A percentile compares a stretch with the other conserved stretches of the same genome.
Evolutionary conservation across 2,888 invertebrate species (phyloP).

Genomic region (Drosophila limbata): DNA sequence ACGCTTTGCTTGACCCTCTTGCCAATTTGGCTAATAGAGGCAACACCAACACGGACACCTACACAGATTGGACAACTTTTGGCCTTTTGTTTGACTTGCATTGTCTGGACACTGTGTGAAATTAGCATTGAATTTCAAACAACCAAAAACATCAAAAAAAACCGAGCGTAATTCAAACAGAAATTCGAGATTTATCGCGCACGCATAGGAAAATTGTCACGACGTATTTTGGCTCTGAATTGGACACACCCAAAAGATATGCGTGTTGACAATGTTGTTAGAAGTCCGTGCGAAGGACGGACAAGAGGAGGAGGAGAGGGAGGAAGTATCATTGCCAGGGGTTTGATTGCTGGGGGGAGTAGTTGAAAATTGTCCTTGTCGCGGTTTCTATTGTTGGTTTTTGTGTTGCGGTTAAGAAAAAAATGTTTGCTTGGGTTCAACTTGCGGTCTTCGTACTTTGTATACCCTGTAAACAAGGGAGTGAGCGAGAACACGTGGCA

Average conservation of each 20-base stretch:
- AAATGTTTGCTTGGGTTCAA: conserved; percentile 42
- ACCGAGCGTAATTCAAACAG: conserved; percentile 32
- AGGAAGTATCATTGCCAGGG: neutral
- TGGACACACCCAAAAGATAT: conserved; percentile 54
- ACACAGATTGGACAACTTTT: conserved; percentile 11
- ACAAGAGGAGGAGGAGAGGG: neutral
- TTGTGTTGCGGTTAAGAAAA: conserved; percentile 34
- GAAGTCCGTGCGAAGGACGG: neutral
- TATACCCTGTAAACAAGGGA: conserved; percentile 35
- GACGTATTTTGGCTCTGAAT: conserved; percentile 7
- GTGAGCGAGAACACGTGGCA: neutral
- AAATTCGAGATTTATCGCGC: conserved; percentile 73
- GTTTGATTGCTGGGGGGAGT: neutral
- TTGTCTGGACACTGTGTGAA: conserved; percentile 42
- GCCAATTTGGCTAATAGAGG: conserved; percentile 69
- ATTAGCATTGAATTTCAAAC: conserved; percentile 73
- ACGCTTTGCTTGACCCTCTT: conserved; percentile 45
- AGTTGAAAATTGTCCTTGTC: conserved; percentile 9
- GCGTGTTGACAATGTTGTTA: conserved; percentile 16
- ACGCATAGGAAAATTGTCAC: conserved; percentile 27
- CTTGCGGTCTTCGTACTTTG: conserved; percentile 17
- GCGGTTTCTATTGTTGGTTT: conserved; percentile 28
- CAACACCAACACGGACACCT: too few relatives aligned
- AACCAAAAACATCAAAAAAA: conserved; percentile 14
- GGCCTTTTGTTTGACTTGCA: conserved; percentile 57